phyloP scores from a whole-genome alignment of 2,888 invertebrate genomes.

The Drosophila longiperda region DNA sequence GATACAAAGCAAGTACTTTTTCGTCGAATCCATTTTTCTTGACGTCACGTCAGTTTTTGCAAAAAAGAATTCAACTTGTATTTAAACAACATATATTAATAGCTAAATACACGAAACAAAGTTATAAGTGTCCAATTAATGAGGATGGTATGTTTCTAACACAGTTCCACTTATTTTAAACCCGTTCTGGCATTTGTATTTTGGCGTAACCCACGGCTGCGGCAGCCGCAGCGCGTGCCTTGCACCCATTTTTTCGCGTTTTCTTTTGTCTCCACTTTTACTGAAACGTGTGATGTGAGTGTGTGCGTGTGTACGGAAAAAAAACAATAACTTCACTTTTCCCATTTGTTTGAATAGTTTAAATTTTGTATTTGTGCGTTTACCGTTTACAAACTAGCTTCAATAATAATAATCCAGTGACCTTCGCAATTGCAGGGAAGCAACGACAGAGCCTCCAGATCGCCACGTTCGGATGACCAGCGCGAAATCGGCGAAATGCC shows the following conservation, averaged over 20 bases:
- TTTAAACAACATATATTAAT: conserved; percentile 19
- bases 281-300: not conserved
- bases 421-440: conserved; percentile 73
- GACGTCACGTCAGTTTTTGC: conserved; percentile 55
- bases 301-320: not conserved
- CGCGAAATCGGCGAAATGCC: conserved; percentile 76
- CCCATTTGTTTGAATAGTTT: not conserved
- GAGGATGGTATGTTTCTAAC: conserved; percentile 47
- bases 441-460: conserved; percentile 83
- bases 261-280: conserved; percentile 9
- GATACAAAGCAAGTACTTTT: conserved; percentile 38
- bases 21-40: conserved; percentile 55
- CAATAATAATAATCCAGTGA: conserved; percentile 27
- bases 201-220: conserved; percentile 32
- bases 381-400: not conserved
- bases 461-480: conserved; percentile 82
- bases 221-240: conserved; percentile 34
- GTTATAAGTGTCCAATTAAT: conserved; percentile 13
- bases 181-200: conserved; percentile 8
- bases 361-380: not conserved
- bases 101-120: conserved; percentile 19
- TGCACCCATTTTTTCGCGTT: conserved; percentile 26
- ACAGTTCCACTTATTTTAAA: not conserved
- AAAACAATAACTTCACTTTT: conserved; percentile 1
- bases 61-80: conserved; percentile 32